Conservation (phyloP, 2,888 invertebrate genomes). For the Hanleya hanleyi region DNA sequence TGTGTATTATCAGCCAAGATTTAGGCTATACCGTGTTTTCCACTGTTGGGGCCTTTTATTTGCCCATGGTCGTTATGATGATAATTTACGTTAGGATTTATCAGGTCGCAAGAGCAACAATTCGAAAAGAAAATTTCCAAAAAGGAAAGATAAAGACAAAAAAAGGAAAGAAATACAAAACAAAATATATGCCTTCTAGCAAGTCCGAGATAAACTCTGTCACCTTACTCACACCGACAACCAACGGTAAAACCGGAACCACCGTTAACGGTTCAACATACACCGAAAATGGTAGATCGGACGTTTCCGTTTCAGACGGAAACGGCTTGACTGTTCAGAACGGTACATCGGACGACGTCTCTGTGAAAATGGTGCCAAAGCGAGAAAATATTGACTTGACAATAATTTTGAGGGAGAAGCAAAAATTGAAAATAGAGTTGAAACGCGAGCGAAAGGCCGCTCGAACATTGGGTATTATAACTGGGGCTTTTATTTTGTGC, state of each 20-base stretch:
- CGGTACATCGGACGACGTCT: neutral
- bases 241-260: slow-evolving; percentile 22
- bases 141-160: slow-evolving; percentile 35
- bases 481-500: slow-evolving; percentile 92
- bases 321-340: slow-evolving; percentile 25
- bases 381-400: slow-evolving; percentile 29
- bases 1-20: slow-evolving; percentile 95
- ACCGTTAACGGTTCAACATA: neutral
- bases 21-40: slow-evolving; percentile 92
- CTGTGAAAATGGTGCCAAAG: slow-evolving; percentile 35
- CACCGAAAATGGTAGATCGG: neutral
- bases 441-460: slow-evolving; percentile 73
- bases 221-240: slow-evolving; percentile 30
- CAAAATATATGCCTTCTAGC: neutral
- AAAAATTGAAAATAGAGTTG: slow-evolving; percentile 69
- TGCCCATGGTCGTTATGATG: slow-evolving; percentile 94
- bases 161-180: slow-evolving; percentile 12
- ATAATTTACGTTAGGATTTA: slow-evolving; percentile 97
- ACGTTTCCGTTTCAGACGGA: neutral
- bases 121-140: slow-evolving; percentile 76
- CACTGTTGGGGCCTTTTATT: slow-evolving; percentile 97
- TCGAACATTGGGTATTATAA: slow-evolving; percentile 79
- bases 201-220: slow-evolving; percentile 39
- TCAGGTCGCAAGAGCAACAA: slow-evolving; percentile 91
- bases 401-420: neutral